Base-by-base conservation (phyloP, 1,140 invertebrate species). In the Samia ricini region DNA sequence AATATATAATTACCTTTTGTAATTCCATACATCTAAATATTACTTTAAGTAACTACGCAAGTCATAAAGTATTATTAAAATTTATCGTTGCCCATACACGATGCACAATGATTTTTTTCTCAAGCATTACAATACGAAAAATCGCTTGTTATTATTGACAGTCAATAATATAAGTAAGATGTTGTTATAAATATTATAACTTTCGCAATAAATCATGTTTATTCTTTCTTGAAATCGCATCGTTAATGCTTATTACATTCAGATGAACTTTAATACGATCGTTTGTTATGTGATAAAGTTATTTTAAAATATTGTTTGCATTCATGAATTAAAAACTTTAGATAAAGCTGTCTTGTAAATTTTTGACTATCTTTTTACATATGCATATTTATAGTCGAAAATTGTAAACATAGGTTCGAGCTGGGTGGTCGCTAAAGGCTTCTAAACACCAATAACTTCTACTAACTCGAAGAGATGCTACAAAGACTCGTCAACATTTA, bases 121-220 rank as follows among this genome's bases (percentile, higher is more conserved):
- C 15, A 42, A 42, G n/a, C 24, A 24, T 22, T 24, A 24, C 52
- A 55, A 24, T 55, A 55, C 52, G 24, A 55, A n/a, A 24, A 23
- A 24, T 23, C 22, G 10, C 22, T 24, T 22, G 52, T 24, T 8
- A 21, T 55, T 24, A 24, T 12, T 55, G 56, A 20, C 33, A 21
- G 56, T 6, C 57, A 59, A 59, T 59, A 50, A 63, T 18, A 29
- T 57, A 63, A 68, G 57, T 68, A 69, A 73, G 60, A 65, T 57
- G 62, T 71, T 69, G 69, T 69, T 71, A 51, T 64, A 42, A 66
- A 56, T 58, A 72, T 72, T 67, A n/a, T n/a, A n/a, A 60, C 66
- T 68, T 76, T 65, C 24, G 65, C 68, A 74, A 72, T 78, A 78
- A 76, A 78, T 78, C 76, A 72, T 62, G 59, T 76, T 76, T 74